phyloP scores from a whole-genome alignment of 37 sponge, comb jelly and placozoan genomes.

The Axinella damicornis region DNA sequence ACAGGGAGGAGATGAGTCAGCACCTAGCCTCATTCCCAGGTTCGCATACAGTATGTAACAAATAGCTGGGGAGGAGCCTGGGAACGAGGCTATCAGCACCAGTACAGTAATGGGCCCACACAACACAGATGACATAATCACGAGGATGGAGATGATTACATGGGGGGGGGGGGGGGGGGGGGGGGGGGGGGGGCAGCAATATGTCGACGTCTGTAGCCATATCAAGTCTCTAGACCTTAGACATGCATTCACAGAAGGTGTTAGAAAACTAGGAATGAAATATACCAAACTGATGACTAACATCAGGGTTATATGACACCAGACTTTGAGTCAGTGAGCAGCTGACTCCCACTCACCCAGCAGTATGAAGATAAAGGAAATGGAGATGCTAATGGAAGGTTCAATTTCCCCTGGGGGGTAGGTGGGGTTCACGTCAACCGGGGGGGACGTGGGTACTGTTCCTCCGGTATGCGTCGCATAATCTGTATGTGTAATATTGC shows the following conservation, averaged over 20 bases:
- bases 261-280: not conserved
- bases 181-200: too few relatives aligned
- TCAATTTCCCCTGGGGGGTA: slow-evolving; percentile 48
- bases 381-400: slow-evolving; percentile 51
- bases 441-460: too few relatives aligned
- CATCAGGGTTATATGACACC: not conserved
- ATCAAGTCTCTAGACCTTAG: too few relatives aligned
- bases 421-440: slow-evolving; percentile 20
- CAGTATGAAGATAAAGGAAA: slow-evolving; percentile 59
- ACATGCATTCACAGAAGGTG: not conserved
- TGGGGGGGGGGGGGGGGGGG: not conserved
- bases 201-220: too few relatives aligned
- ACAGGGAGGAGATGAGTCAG: not conserved
- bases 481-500: not conserved
- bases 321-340: too few relatives aligned
- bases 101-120: too few relatives aligned
- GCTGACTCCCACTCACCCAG: slow-evolving; percentile 40
- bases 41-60: too few relatives aligned
- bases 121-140: too few relatives aligned
- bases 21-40: not conserved
- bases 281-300: too few relatives aligned
- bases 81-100: too few relatives aligned
- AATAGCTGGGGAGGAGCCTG: too few relatives aligned
- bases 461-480: too few relatives aligned
- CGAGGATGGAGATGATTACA: not conserved